Percentiles rank a stretch among this genome's conserved stretches.
phyloP scores from a whole-genome alignment of 1,140 invertebrate genomes.

The Drosophila kepulauana region DNA sequence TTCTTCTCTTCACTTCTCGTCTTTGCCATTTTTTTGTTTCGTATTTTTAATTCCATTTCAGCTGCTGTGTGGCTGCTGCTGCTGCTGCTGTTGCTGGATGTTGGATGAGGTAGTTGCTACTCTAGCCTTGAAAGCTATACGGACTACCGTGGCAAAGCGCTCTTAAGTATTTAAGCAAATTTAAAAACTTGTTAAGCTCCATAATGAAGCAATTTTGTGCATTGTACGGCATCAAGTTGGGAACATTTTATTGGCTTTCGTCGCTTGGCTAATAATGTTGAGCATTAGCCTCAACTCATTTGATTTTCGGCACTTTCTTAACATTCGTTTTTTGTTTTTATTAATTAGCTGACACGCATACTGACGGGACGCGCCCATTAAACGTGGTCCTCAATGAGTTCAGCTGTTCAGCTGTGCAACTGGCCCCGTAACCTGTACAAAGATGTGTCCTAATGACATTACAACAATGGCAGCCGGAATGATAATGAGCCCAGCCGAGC shows the following conservation, averaged over 20 bases:
- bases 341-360: constrained; percentile 61
- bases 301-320: constrained; percentile 49
- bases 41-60: constrained; percentile 44
- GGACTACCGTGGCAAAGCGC: constrained; percentile 28
- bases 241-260: constrained; percentile 49
- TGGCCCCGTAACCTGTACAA: constrained; percentile 17
- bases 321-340: constrained; percentile 47
- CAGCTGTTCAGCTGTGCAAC: neutral
- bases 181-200: constrained; percentile 76
- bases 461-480: constrained; percentile 37
- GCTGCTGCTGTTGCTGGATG: neutral
- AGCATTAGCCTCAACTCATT: constrained; percentile 46
- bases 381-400: constrained; percentile 26
- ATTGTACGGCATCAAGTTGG: constrained; percentile 21
- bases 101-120: neutral
- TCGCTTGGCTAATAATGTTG: constrained; percentile 16
- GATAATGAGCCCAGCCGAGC: constrained; percentile 58
- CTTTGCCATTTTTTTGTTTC: constrained; percentile 4
- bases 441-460: constrained; percentile 38
- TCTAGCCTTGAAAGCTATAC: constrained; percentile 16
- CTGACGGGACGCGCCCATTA: constrained; percentile 16
- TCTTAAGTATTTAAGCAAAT: constrained; percentile 78
- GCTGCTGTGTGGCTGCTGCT: constrained; percentile 13
- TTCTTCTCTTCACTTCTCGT: constrained; percentile 5
- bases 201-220: constrained; percentile 72